Base-by-base conservation (phyloP, 2,113 vertebrate species). In the Passer montanus region DNA sequence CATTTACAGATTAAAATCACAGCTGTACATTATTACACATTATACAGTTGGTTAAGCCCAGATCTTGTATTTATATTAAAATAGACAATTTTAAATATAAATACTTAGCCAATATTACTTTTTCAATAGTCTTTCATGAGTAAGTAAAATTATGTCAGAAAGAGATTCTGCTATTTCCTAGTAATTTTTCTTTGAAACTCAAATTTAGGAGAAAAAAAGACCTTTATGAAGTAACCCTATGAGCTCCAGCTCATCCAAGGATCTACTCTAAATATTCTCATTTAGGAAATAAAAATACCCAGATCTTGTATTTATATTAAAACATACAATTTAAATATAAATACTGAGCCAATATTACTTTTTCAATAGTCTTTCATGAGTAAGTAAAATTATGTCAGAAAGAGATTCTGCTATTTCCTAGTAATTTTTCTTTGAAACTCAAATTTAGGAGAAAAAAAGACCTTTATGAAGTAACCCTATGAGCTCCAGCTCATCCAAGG, bases 271-370 rank as follows among this genome's bases (percentile, higher is more conserved):
- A 66, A n/a, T 83, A 67, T 44, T 69, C 16, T 84, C 26, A 67
- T 50, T 59, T 5, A 76, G 13, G 35, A 31, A 92, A 73, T 27
- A 46, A 77, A 92, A 90, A 13, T 31, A 0, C n/a, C n/a, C n/a
- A n/a, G n/a, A n/a, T n/a, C n/a, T 60, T 68, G 15, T 37, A 23
- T 16, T 62, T 55, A 22, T 80, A n/a, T 68, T 60, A 30, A 30
- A 63, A 63, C 4, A 49, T 6, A 37, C 2, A 30, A 15, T 68
- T 88, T 30, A 76, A 72, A 68, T 49, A 60, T 33, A 56, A 85
- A 52, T 4, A 2, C 3, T 3, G 66, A 28, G 33, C 7, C 0
- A 0, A 28, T 18, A 39, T 56, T 82, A 63, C 5, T 77, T 31
- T 68, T 78, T 79, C 26, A 39, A 6, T 64, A 30, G 8, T n/a